A percentile compares a stretch with the other conserved stretches of the same genome.
These are phyloP conservation scores for Kryptolebias marmoratus DNA, from an alignment of 2,113 vertebrate genomes.

Conservation along the genomic window DNA sequence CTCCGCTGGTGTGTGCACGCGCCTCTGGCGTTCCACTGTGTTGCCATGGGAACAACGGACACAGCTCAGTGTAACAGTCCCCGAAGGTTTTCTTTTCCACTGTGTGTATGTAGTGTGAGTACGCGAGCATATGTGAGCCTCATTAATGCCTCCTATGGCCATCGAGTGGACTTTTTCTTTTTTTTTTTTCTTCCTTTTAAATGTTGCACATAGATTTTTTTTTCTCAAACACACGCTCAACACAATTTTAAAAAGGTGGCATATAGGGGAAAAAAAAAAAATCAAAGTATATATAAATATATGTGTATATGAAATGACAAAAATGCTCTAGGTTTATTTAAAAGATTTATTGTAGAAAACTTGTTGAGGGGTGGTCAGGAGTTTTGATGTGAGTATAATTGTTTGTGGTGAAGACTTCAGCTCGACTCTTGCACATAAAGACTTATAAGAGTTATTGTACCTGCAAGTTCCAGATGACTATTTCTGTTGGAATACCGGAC, in stretches of 20 bases:
- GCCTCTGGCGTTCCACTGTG: not conserved
- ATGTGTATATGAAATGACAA: slow-evolving; percentile 82
- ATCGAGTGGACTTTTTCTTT: slow-evolving; percentile 38
- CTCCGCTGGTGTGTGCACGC: slow-evolving; percentile 1
- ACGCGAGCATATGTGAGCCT: slow-evolving; percentile 37
- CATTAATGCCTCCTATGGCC: slow-evolving; percentile 55
- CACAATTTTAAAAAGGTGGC: slow-evolving; percentile 61
- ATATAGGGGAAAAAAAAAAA: slow-evolving; percentile 72
- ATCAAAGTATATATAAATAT: slow-evolving; percentile 76
- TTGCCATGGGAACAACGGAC: slow-evolving; percentile 3
- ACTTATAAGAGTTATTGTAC: slow-evolving; percentile 82
- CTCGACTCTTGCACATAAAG: slow-evolving; percentile 86
- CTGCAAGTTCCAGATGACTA: slow-evolving; percentile 78
- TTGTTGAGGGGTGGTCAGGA: slow-evolving; percentile 48
- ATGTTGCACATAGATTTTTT: slow-evolving; percentile 30
- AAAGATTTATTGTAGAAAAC: slow-evolving; percentile 75
- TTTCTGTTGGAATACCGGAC: slow-evolving; percentile 77
- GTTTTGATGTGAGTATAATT: slow-evolving; percentile 73
- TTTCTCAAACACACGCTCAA: slow-evolving; percentile 40
- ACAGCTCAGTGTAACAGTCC: slow-evolving; percentile 44
- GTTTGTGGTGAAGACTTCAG: slow-evolving; percentile 81
- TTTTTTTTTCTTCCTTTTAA: slow-evolving; percentile 7
- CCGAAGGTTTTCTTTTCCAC: slow-evolving; percentile 43
- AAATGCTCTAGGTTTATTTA: slow-evolving; percentile 82
- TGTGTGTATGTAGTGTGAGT: slow-evolving; percentile 26